Evolutionary conservation across 2,888 invertebrate species (phyloP).

Genomic region (Perizoma affinitatum): DNA sequence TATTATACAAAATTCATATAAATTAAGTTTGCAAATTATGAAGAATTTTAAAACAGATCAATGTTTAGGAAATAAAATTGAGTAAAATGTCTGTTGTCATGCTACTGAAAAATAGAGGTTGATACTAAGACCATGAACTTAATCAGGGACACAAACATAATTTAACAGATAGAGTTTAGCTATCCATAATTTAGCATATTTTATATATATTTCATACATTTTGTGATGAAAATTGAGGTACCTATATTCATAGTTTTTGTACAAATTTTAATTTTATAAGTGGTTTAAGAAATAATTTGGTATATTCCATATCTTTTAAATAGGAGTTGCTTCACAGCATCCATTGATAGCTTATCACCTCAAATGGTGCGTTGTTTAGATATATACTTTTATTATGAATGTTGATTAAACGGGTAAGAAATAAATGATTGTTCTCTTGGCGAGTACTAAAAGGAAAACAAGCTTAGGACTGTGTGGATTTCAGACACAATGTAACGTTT

Average conservation of each 20-base stretch:
- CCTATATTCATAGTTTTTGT: too few relatives aligned
- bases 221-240: too few relatives aligned
- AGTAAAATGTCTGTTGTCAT: background rate
- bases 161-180: background rate
- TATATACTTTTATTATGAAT: background rate
- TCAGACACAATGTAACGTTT: too few relatives aligned
- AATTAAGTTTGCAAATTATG: background rate
- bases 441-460: too few relatives aligned
- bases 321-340: slow-evolving; percentile 12
- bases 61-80: background rate
- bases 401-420: too few relatives aligned
- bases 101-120: background rate
- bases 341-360: slow-evolving; percentile 27
- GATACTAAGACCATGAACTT: background rate
- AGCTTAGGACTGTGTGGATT: too few relatives aligned
- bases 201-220: too few relatives aligned
- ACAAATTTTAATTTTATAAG: background rate
- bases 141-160: background rate
- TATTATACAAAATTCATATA: too few relatives aligned
- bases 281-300: slow-evolving; percentile 2
- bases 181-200: background rate
- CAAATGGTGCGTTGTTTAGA: slow-evolving; percentile 14
- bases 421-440: too few relatives aligned
- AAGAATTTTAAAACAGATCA: background rate
- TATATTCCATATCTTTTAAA: slow-evolving; percentile 17